Evolutionary conservation across 2,113 vertebrate genomes (phyloP).

Genomic region (Acinonyx jubatus): DNA sequence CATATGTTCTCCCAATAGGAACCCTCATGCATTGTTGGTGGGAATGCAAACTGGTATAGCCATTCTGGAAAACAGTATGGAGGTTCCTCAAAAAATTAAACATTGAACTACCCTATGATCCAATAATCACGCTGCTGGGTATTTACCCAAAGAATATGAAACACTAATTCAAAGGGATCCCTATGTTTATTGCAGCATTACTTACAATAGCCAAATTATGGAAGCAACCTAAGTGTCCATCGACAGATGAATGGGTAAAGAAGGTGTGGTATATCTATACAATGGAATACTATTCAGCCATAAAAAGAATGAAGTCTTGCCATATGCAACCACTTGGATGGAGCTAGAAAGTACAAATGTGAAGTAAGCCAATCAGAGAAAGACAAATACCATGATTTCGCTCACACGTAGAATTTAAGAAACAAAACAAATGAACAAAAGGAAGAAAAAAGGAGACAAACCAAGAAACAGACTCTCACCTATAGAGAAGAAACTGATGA

Average conservation of each 20-base stretch:
- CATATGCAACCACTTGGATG: background rate
- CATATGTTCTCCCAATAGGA: background rate
- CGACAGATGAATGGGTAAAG: background rate
- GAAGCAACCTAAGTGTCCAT: background rate
- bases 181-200: background rate
- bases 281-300: background rate
- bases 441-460: background rate
- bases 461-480: background rate
- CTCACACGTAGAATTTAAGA: background rate
- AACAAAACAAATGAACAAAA: background rate
- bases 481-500: background rate
- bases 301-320: background rate
- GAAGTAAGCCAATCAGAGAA: background rate
- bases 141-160: background rate
- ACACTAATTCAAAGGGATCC: background rate
- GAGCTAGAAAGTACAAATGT: background rate
- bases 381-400: background rate
- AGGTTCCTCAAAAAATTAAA: background rate
- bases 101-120: background rate
- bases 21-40: background rate
- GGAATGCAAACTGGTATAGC: background rate
- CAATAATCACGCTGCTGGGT: background rate
- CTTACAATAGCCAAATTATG: background rate
- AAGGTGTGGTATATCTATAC: background rate
- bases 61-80: background rate